phyloP scores from a whole-genome alignment of 23 tunicate genomes.

The Oikopleura albicans region DNA sequence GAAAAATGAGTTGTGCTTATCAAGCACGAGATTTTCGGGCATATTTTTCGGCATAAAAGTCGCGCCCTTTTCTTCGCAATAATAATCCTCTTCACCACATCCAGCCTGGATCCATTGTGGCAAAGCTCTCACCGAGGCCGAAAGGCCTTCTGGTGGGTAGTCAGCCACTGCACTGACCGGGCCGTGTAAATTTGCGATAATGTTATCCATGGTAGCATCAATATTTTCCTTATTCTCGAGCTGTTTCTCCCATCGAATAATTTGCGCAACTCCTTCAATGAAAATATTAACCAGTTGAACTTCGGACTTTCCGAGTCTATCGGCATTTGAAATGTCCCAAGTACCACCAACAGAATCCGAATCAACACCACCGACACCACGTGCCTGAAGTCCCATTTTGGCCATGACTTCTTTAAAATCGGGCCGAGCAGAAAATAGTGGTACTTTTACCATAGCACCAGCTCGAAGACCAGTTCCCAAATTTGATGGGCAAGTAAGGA shows the following conservation, averaged over 20 bases:
- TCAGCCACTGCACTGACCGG: neutral
- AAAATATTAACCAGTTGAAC: constrained; percentile 19
- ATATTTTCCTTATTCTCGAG: neutral
- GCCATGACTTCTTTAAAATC: too few species aligned
- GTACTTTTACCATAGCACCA: too few species aligned
- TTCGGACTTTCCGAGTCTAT: constrained; percentile 25
- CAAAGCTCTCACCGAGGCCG: neutral
- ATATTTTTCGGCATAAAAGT: neutral
- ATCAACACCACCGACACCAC: too few species aligned
- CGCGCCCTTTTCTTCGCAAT: neutral
- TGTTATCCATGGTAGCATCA: neutral
- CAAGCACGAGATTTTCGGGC: neutral
- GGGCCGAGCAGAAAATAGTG: too few species aligned
- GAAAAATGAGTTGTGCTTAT: neutral
- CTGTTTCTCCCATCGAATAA: neutral
- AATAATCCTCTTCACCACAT: neutral
- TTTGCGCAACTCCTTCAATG: constrained; percentile 15
- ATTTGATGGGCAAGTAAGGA: too few species aligned
- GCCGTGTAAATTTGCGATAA: neutral
- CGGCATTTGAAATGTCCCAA: constrained; percentile 18
- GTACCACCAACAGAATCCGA: too few species aligned
- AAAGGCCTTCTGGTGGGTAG: neutral
- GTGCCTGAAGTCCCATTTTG: too few species aligned
- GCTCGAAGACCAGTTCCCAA: too few species aligned
- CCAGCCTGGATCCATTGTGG: neutral